A percentile compares a stretch with the other conserved stretches of the same genome.
Conservation (phyloP, 2,113 vertebrate genomes). For the Bungarus multicinctus region DNA sequence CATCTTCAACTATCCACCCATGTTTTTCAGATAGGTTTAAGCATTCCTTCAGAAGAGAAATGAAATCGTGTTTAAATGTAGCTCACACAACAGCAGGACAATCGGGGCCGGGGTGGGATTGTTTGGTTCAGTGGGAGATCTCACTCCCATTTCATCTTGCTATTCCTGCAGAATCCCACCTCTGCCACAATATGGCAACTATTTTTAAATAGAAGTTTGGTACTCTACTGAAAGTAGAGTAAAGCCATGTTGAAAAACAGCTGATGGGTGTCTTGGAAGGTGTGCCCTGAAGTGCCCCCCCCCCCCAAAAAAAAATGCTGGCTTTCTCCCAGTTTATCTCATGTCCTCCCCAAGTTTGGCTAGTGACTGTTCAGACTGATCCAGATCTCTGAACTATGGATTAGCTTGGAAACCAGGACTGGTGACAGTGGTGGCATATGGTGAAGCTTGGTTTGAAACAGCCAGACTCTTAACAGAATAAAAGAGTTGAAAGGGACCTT, state of each 20-base stretch:
- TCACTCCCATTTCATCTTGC: background rate
- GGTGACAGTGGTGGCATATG: background rate
- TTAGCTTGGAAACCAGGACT: background rate
- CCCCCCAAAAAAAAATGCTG: background rate
- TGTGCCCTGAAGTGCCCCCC: background rate
- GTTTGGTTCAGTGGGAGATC: background rate
- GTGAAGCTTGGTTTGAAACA: background rate
- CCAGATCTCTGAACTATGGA: background rate
- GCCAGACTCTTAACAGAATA: background rate
- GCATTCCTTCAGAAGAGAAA: background rate
- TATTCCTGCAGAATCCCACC: background rate
- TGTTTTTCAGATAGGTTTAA: background rate
- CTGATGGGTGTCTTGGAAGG: background rate
- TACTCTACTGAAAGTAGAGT: background rate
- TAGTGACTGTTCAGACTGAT: background rate
- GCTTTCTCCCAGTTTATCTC: background rate
- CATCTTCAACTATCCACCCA: background rate
- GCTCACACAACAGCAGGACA: background rate
- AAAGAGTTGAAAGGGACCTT: too few relatives aligned
- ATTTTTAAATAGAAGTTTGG: background rate
- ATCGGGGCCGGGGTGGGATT: rapidly evolving
- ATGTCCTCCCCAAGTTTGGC: background rate
- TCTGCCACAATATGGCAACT: background rate
- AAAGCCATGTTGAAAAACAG: background rate
- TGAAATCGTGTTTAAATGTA: background rate